phyloP scores from a whole-genome alignment of 1,140 invertebrate genomes.

The Phocides pigmalion region DNA sequence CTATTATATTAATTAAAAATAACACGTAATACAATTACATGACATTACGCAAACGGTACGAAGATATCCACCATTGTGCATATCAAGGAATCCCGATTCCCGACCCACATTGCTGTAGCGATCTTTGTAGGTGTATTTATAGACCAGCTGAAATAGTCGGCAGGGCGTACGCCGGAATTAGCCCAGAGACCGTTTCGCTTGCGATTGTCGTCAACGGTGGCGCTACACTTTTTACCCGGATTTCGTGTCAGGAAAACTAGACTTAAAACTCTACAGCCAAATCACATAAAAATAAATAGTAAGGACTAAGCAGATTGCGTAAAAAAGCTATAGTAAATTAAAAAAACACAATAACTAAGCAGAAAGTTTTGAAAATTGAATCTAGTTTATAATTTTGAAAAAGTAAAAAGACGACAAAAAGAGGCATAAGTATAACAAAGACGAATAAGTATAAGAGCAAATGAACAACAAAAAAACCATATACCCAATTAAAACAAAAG shows the following conservation, averaged over 20 bases:
- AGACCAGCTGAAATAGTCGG: constrained; percentile 67
- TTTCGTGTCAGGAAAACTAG: background rate
- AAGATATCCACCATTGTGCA: constrained; percentile 47
- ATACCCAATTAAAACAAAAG: too few relatives aligned
- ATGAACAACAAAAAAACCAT: too few relatives aligned
- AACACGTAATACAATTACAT: too few relatives aligned
- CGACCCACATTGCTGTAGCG: constrained; percentile 64
- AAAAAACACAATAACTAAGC: too few relatives aligned
- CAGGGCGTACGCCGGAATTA: constrained; percentile 66
- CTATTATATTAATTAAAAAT: too few relatives aligned
- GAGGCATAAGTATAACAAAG: too few relatives aligned
- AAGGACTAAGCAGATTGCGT: too few relatives aligned
- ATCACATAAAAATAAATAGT: background rate
- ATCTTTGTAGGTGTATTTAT: constrained; percentile 58
- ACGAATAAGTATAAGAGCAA: too few relatives aligned
- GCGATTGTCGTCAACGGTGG: constrained; percentile 54
- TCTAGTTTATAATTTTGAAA: too few relatives aligned
- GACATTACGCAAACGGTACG: constrained; percentile 47
- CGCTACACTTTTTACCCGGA: constrained; percentile 35
- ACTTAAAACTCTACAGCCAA: background rate
- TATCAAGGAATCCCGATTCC: constrained; percentile 59
- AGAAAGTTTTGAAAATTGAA: too few relatives aligned
- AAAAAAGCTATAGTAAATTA: too few relatives aligned
- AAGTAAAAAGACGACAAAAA: too few relatives aligned
- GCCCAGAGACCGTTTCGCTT: constrained; percentile 44